Conservation (phyloP, 2,888 invertebrate genomes). For the Drosophila robusta region DNA sequence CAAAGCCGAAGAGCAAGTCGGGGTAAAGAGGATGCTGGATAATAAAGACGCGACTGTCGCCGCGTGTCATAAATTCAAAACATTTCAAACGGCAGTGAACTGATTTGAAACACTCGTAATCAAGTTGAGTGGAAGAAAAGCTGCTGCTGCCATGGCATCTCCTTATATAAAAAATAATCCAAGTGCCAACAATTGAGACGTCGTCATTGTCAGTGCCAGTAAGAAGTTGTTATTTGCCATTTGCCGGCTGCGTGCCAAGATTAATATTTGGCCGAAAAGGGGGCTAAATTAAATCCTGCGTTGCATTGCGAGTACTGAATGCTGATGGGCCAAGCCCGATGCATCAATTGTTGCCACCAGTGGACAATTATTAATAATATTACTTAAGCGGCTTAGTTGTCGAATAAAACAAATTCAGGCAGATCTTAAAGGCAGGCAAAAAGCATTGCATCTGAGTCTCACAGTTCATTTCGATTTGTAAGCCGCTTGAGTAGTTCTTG, state of each 20-base stretch:
- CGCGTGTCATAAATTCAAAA: constrained; percentile 72
- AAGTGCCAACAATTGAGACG: constrained; percentile 66
- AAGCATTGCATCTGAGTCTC: not conserved
- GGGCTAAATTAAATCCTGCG: not conserved
- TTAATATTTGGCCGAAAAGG: constrained; percentile 22
- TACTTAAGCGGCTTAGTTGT: constrained; percentile 60
- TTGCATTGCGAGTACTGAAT: constrained; percentile 8
- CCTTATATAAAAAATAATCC: constrained; percentile 29
- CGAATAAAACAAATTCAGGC: not conserved
- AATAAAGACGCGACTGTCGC: constrained; percentile 67
- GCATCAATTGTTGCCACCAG: constrained; percentile 6
- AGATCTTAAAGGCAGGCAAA: not conserved
- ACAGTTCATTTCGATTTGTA: not conserved
- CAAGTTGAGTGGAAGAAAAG: constrained; percentile 52
- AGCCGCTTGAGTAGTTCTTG: not conserved
- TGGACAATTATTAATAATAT: constrained; percentile 58
- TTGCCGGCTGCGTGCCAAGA: constrained; percentile 33
- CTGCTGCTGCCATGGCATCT: constrained; percentile 19
- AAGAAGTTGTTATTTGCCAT: constrained; percentile 15
- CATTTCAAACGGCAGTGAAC: constrained; percentile 62
- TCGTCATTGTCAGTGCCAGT: constrained; percentile 52
- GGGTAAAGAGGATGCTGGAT: constrained; percentile 22
- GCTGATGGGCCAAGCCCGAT: constrained; percentile 2
- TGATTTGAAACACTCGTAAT: constrained; percentile 66
- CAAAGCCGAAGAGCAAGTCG: not conserved